These are phyloP conservation scores for Gallinago media DNA, from an alignment of 2,113 vertebrate genomes.

Conservation along the genomic window DNA sequence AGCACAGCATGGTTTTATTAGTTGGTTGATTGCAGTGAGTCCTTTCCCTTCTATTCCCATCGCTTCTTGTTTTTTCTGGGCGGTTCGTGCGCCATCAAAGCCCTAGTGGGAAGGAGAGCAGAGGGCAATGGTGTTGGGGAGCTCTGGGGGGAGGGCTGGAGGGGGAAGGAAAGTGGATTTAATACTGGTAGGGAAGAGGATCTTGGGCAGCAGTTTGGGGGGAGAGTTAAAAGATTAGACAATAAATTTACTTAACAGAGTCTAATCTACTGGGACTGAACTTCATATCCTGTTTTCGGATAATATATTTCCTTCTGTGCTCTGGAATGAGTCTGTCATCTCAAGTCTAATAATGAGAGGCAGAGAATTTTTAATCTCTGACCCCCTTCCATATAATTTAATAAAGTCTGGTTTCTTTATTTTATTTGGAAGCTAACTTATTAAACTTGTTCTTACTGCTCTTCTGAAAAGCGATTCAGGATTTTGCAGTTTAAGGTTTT, in stretches of 20 bases:
- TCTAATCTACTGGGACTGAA: conserved; percentile 80
- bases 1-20: conserved; percentile 66
- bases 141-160: not conserved
- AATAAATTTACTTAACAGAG: conserved; percentile 84
- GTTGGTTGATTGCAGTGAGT: not conserved
- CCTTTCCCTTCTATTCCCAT: not conserved
- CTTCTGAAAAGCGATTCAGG: not conserved
- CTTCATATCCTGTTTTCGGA: conserved; percentile 87
- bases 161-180: conserved; percentile 7
- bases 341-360: conserved; percentile 82
- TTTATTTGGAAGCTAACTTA: conserved; percentile 70
- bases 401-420: conserved; percentile 76
- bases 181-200: conserved; percentile 21
- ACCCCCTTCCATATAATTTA: conserved; percentile 78
- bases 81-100: not conserved
- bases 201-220: conserved; percentile 68
- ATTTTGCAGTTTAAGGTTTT: not conserved
- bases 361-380: conserved; percentile 84
- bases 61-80: not conserved
- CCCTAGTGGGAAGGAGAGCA: not conserved
- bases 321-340: conserved; percentile 86
- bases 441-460: conserved; percentile 19
- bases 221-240: conserved; percentile 82
- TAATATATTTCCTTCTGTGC: conserved; percentile 83
- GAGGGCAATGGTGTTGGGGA: not conserved